A percentile compares a stretch with the other conserved stretches of the same genome.
These are phyloP conservation scores for Drosophila kokeensis DNA, from an alignment of 2,888 invertebrate genomes.

Conservation along the genomic window DNA sequence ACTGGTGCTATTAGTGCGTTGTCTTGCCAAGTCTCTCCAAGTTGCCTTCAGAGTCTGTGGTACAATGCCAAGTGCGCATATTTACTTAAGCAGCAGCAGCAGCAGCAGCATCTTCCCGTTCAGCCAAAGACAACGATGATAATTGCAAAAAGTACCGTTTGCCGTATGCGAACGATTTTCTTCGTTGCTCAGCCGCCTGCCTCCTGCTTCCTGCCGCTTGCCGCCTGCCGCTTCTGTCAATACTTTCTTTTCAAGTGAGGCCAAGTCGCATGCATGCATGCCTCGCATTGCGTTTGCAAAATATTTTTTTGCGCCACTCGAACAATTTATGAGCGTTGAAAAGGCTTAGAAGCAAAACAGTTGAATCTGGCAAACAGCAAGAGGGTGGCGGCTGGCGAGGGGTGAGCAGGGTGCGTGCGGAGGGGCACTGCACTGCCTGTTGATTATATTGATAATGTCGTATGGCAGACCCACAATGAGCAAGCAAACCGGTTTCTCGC, in stretches of 20 bases:
- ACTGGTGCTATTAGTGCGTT: constrained; percentile 74
- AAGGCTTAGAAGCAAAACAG: constrained; percentile 71
- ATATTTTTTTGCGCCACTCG: constrained; percentile 67
- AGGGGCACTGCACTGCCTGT: constrained; percentile 44
- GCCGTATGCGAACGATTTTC: constrained; percentile 74
- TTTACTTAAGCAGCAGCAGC: constrained; percentile 66
- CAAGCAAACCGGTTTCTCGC: constrained; percentile 59
- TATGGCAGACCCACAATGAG: constrained; percentile 49
- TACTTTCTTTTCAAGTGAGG: constrained; percentile 58
- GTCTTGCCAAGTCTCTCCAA: constrained; percentile 62
- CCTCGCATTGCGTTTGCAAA: constrained; percentile 75
- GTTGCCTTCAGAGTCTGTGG: constrained; percentile 34
- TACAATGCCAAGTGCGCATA: constrained; percentile 79
- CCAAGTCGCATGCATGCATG: constrained; percentile 58
- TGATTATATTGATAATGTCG: constrained; percentile 80
- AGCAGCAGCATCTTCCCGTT: constrained; percentile 59
- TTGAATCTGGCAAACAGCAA: constrained; percentile 5
- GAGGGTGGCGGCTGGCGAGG: background rate
- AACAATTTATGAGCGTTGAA: constrained; percentile 81
- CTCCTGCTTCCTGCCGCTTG: background rate
- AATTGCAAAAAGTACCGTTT: constrained; percentile 80
- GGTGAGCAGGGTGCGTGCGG: background rate
- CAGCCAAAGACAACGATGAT: constrained; percentile 70
- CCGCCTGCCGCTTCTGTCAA: constrained; percentile 23
- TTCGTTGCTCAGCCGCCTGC: constrained; percentile 11